Evolutionary conservation across 1,140 invertebrate genomes (phyloP).

Genomic region (Myzus persicae): DNA sequence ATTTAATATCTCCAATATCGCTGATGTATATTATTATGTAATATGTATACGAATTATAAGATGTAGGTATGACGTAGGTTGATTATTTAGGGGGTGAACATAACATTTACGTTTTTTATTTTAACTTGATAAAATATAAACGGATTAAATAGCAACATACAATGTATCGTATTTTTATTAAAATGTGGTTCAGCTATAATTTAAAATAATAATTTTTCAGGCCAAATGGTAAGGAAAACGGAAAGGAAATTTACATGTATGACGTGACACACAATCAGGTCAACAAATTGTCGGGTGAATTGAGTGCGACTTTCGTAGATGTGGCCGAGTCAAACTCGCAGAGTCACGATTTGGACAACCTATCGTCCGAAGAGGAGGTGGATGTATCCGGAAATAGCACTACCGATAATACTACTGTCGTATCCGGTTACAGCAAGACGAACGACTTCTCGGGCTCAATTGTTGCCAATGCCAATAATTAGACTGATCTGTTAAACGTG

Average conservation of each 20-base stretch:
- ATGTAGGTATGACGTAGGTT: neutral
- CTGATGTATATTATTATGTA: neutral
- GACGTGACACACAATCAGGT: constrained; percentile 74
- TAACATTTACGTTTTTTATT: neutral
- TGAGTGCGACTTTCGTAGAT: constrained; percentile 82
- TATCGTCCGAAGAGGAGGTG: constrained; percentile 63
- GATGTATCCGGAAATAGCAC: constrained; percentile 54
- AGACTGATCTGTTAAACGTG: constrained; percentile 37
- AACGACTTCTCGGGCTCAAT: neutral
- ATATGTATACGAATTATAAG: neutral
- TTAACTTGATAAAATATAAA: neutral
- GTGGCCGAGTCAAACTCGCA: constrained; percentile 83
- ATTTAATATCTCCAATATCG: neutral
- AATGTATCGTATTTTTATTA: neutral
- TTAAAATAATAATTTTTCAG: constrained; percentile 64
- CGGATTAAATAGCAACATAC: neutral
- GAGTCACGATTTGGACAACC: constrained; percentile 72
- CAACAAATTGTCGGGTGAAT: constrained; percentile 75
- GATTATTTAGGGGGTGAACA: neutral
- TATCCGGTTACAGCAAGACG: constrained; percentile 51
- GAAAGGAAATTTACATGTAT: constrained; percentile 87
- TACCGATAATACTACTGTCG: neutral
- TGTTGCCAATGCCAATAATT: constrained; percentile 50
- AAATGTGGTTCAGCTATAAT: neutral
- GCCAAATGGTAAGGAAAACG: constrained; percentile 64